Evolutionary conservation across 2,797 vertebrate species (phyloP).

Genomic region (Leptoclinus maculatus): DNA sequence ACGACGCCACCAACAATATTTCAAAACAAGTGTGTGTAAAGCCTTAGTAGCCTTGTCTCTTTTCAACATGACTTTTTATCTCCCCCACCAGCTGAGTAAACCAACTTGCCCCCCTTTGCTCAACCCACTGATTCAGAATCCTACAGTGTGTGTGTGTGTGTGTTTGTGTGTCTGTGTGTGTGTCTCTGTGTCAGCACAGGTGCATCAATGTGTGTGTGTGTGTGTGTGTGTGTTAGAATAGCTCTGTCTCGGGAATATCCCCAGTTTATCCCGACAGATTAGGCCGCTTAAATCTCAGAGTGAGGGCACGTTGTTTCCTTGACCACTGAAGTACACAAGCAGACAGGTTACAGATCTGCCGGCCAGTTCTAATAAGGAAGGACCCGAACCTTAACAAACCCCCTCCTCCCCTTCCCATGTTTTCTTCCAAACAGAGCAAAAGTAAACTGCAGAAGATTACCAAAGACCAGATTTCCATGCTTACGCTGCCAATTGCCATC

Average conservation of each 20-base stretch:
- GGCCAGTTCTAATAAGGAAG: constrained; percentile 37
- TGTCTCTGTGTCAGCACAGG: constrained; percentile 5
- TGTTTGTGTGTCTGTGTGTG: constrained; percentile 1
- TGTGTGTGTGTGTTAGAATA: constrained; percentile 72
- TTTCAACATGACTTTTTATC: constrained; percentile 57
- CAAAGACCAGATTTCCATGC: constrained; percentile 83
- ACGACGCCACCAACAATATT: constrained; percentile 24
- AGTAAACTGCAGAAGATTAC: constrained; percentile 74
- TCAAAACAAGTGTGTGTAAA: constrained; percentile 54
- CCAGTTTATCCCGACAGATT: constrained; percentile 82
- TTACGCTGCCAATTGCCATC: constrained; percentile 86
- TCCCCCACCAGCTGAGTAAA: constrained; percentile 57
- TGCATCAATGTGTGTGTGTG: constrained; percentile 27
- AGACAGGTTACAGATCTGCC: constrained; percentile 64
- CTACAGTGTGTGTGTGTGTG: constrained; percentile 37
- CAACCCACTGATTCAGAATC: constrained; percentile 62
- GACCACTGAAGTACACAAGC: constrained; percentile 69
- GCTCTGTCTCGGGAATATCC: constrained; percentile 80
- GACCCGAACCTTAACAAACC: constrained; percentile 33
- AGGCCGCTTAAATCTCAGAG: constrained; percentile 79
- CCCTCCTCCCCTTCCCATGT: constrained; percentile 37
- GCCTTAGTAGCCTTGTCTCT: constrained; percentile 63
- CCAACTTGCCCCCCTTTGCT: constrained; percentile 58
- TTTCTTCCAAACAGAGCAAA: constrained; percentile 55
- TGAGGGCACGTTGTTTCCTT: constrained; percentile 77